These are phyloP conservation scores for Bucorvus abyssinicus DNA, from an alignment of 2,797 vertebrate species.

Conservation along the genomic window DNA sequence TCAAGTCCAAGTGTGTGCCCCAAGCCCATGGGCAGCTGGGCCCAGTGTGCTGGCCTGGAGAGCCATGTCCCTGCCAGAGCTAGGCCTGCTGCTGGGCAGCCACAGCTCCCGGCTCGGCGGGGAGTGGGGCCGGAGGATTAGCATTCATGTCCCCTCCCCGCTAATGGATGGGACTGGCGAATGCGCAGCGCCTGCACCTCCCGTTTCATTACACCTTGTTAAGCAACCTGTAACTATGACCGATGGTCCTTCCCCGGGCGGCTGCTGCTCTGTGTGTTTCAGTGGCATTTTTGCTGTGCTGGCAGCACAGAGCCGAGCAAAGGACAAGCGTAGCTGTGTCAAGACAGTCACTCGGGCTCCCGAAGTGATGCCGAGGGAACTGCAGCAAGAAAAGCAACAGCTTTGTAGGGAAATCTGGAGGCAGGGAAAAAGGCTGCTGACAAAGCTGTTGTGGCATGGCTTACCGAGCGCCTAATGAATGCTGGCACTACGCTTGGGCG, in stretches of 20 bases:
- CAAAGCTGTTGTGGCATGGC: neutral
- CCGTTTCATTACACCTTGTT: neutral
- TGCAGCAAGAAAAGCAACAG: slow-evolving; percentile 48
- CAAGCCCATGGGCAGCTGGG: rapidly evolving
- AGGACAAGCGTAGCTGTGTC: neutral
- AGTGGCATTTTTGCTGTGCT: slow-evolving; percentile 33
- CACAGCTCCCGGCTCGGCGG: rapidly evolving
- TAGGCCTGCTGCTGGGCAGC: neutral
- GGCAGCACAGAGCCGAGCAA: neutral
- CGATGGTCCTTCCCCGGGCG: neutral
- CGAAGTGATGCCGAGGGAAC: neutral
- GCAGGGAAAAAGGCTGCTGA: neutral
- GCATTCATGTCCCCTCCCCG: neutral
- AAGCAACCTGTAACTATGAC: slow-evolving; percentile 24
- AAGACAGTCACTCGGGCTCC: neutral
- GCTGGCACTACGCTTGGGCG: neutral
- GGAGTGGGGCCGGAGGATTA: neutral
- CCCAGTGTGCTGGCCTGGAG: rapidly evolving
- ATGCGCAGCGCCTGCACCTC: neutral
- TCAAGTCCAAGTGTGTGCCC: rapidly evolving
- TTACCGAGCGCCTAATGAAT: neutral
- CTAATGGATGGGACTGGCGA: neutral
- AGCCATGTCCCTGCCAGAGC: neutral
- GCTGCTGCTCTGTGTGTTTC: neutral
- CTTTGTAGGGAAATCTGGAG: slow-evolving; percentile 22